Base-by-base conservation (phyloP, 2,113 vertebrate genomes). In the Toxotes chatareus region DNA sequence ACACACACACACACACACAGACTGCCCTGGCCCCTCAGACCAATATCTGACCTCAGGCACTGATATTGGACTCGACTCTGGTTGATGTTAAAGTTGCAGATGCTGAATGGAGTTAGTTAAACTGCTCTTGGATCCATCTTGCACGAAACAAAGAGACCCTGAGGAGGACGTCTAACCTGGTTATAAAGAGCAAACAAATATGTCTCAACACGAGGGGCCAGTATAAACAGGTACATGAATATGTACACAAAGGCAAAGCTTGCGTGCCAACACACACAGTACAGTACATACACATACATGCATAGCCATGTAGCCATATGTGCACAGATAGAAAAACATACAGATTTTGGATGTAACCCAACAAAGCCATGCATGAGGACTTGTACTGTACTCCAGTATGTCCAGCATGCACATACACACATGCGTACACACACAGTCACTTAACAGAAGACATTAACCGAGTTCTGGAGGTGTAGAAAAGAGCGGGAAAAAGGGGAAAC, bases 171-270 rank as follows among this genome's bases (percentile, higher is more conserved):
- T 71, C 31, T 80, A 87, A 91, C 80, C 73, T 76, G 77, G 64
- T 83, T 91, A 88, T 40, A 57, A 13, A 85, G 56, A 73, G 59
- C 75, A 82, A 84, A 91, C 80, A 89, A 86, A 84, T 67, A 65
- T 57, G 75, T 79, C 72, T 83, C 14, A 21, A 17, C 14, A 32
- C 72, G 27, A 62, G 36, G 36, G 61, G 51, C 73, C 71, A 40
- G 57, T 62, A 80, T 77, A 87, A 85, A 88, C 83, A 82, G 73
- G 56, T 83, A 47, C 42, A 75, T 36, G 73, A 64, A 85, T 63
- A 80, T 57, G 56, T 71, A 59, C 69, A 84, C 73, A 72, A 63
- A 88, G 4, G 27, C 71, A 51, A 32, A 62, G 56, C 55, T 74
- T 40, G 55, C 61, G 47, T 71, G 76, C 57, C 47, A 73, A 55